These are phyloP conservation scores for Galerucella nymphaeae DNA, from an alignment of 2,888 invertebrate species.

Conservation along the genomic window DNA sequence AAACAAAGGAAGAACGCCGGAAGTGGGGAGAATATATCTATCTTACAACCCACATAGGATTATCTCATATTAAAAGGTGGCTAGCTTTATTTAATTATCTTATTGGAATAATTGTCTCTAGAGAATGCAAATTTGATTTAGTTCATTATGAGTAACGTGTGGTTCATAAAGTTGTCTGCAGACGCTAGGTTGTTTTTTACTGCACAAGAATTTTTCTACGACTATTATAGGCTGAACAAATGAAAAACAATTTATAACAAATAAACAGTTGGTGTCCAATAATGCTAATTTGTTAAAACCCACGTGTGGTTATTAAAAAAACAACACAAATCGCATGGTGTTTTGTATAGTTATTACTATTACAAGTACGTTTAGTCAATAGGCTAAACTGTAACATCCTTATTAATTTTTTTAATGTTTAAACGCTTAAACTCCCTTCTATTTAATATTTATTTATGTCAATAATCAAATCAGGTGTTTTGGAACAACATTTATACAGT, in stretches of 20 bases:
- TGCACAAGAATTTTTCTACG: too few species aligned
- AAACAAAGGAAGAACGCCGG: constrained; percentile 43
- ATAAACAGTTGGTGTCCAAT: too few species aligned
- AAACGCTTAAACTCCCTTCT: constrained; percentile 24
- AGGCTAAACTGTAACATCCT: constrained; percentile 53
- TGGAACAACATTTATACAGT: too few species aligned
- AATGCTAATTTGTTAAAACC: too few species aligned
- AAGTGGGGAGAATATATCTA: constrained; percentile 38
- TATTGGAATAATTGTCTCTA: constrained; percentile 28
- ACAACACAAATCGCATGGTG: neutral
- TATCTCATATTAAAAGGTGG: constrained; percentile 30
- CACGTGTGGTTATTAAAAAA: neutral
- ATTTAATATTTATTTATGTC: neutral
- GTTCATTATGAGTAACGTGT: too few species aligned
- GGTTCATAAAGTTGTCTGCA: too few species aligned
- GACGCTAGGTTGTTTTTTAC: too few species aligned
- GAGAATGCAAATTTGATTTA: constrained; percentile 3
- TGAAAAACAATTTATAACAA: too few species aligned
- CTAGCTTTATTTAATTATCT: constrained; percentile 36
- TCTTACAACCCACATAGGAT: constrained; percentile 38
- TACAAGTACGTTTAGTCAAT: constrained; percentile 42
- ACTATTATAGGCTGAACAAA: too few species aligned
- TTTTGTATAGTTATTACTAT: neutral
- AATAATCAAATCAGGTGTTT: neutral
- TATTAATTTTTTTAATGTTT: constrained; percentile 45